Percentiles rank a stretch among this genome's conserved stretches.
These are phyloP conservation scores for Trisateles emortualis DNA, from an alignment of 2,888 invertebrate species.

Conservation along the genomic window DNA sequence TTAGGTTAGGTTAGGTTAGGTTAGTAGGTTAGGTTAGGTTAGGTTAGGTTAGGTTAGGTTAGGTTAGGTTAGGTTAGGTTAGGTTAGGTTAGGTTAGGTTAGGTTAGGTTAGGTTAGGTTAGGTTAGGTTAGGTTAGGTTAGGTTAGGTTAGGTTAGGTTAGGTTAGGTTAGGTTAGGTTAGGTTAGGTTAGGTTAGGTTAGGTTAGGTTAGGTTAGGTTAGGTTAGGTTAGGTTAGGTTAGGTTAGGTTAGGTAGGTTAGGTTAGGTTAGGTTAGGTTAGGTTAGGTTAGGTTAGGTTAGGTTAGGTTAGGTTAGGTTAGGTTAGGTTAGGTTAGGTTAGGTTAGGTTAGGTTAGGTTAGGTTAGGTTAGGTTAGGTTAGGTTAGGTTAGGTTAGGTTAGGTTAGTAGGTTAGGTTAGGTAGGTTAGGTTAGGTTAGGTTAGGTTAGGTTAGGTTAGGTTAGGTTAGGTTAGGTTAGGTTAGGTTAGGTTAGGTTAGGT, in stretches of 20 bases:
- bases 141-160: conserved; percentile 24
- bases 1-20: conserved; percentile 18
- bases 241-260: conserved; percentile 40
- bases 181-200: conserved; percentile 35
- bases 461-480: conserved; percentile 26
- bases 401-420: conserved; percentile 36
- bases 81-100: conserved; percentile 31
- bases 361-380: conserved; percentile 34
- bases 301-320: conserved; percentile 41
- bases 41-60: conserved; percentile 23
- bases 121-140: conserved; percentile 18
- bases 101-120: conserved; percentile 19
- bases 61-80: conserved; percentile 27
- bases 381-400: conserved; percentile 38
- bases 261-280: conserved; percentile 40
- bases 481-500: conserved; percentile 36
- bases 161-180: conserved; percentile 36
- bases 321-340: conserved; percentile 39
- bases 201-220: conserved; percentile 38
- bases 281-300: conserved; percentile 42
- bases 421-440: conserved; percentile 35
- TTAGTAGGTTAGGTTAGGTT: conserved; percentile 24
- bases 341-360: conserved; percentile 38
- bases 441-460: conserved; percentile 33
- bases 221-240: conserved; percentile 39